Evolutionary conservation across 2,888 invertebrate genomes (phyloP).

Genomic region (Schizaphis graminum): DNA sequence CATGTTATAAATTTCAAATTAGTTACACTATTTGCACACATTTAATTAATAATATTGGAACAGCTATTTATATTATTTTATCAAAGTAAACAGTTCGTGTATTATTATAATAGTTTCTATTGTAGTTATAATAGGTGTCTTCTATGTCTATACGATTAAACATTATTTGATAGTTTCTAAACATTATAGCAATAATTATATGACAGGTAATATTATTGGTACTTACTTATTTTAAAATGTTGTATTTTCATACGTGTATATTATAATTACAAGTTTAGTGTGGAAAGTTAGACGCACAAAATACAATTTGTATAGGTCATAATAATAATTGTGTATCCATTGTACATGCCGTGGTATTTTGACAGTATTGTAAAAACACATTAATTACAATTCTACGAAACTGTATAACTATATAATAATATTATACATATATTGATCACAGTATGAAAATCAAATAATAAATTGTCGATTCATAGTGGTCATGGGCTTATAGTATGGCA

Average conservation of each 20-base stretch:
- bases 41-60: neutral
- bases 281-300: neutral
- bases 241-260: neutral
- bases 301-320: neutral
- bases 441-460: constrained; percentile 36
- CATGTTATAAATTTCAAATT: no score
- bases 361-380: constrained; percentile 16
- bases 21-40: no score
- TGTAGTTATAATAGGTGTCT: neutral
- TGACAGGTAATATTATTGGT: neutral
- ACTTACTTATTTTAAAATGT: neutral
- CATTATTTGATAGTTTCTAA: constrained; percentile 8
- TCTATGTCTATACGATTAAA: neutral
- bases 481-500: neutral
- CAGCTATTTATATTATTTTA: neutral
- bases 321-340: neutral
- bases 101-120: neutral
- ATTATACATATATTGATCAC: neutral
- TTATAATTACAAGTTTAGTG: neutral
- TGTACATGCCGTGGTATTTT: neutral
- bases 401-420: neutral
- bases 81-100: neutral
- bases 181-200: neutral
- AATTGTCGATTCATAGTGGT: constrained; percentile 51
- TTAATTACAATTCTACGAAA: constrained; percentile 23